phyloP scores from a whole-genome alignment of 2,113 vertebrate species.

The Synodontis membranacea region DNA sequence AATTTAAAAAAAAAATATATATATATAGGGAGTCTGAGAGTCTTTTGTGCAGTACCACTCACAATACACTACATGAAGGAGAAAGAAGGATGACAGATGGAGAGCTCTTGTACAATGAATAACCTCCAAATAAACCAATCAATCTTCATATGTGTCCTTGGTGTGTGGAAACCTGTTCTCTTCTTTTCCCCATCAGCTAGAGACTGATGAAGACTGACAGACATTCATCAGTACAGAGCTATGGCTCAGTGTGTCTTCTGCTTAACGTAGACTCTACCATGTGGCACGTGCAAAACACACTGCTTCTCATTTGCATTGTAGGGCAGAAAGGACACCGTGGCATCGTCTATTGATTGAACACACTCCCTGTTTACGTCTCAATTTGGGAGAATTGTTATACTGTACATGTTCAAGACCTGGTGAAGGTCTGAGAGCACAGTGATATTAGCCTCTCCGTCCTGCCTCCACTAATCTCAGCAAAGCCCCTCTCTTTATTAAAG shows the following conservation, averaged over 20 bases:
- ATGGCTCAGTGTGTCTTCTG: neutral
- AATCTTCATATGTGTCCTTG: slow-evolving; percentile 64
- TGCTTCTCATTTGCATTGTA: neutral
- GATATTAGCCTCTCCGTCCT: neutral
- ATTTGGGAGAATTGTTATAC: neutral
- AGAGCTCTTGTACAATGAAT: slow-evolving; percentile 44
- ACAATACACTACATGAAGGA: neutral
- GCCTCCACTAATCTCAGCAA: slow-evolving; percentile 51
- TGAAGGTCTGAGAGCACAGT: neutral
- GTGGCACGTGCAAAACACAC: neutral
- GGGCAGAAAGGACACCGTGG: neutral
- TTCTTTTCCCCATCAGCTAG: slow-evolving; percentile 27
- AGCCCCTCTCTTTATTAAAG: slow-evolving; percentile 52
- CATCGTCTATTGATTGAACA: neutral
- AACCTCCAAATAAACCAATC: slow-evolving; percentile 66
- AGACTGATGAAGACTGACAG: slow-evolving; percentile 24
- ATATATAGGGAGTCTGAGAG: neutral
- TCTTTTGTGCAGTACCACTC: neutral
- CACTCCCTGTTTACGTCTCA: neutral
- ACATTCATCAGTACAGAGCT: slow-evolving; percentile 8
- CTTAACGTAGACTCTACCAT: slow-evolving; percentile 4
- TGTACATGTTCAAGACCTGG: slow-evolving; percentile 9
- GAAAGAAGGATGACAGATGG: slow-evolving; percentile 45
- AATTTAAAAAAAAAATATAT: neutral
- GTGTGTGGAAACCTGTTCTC: slow-evolving; percentile 54